Evolutionary conservation across 2,797 vertebrate genomes (phyloP).

Genomic region (Vespertilio murinus): DNA sequence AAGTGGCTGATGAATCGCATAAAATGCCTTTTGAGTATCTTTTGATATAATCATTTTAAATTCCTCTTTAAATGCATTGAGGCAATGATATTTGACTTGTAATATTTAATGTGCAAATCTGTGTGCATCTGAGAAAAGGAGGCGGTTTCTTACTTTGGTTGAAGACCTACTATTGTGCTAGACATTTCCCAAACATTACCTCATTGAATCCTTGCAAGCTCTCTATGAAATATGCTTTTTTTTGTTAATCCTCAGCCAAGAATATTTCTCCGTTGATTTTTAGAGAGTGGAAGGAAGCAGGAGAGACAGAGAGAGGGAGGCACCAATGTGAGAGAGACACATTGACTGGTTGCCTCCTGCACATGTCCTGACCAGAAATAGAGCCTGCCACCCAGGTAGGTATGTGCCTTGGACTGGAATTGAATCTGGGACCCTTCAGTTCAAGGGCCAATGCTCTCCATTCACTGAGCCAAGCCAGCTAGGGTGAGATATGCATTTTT

Average conservation of each 20-base stretch:
- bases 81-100: not conserved
- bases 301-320: no score
- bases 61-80: slow-evolving; percentile 34
- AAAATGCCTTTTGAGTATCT: slow-evolving; percentile 55
- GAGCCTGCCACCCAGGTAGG: no score
- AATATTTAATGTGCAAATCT: not conserved
- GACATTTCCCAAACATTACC: not conserved
- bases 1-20: slow-evolving; percentile 57
- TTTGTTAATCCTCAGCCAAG: not conserved
- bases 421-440: no score
- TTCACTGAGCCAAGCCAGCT: no score
- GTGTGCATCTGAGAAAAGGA: not conserved
- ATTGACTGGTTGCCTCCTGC: no score
- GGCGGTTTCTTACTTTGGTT: not conserved
- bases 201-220: not conserved
- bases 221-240: not conserved
- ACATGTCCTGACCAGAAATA: no score
- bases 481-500: not conserved
- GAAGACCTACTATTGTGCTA: not conserved
- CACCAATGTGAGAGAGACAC: no score
- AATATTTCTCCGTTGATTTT: no score
- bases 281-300: no score
- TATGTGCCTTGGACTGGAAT: no score
- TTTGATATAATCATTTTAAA: slow-evolving; percentile 60
- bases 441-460: rapidly evolving